Conservation (phyloP, 2,888 invertebrate species). For the Halocaridina rubra region DNA sequence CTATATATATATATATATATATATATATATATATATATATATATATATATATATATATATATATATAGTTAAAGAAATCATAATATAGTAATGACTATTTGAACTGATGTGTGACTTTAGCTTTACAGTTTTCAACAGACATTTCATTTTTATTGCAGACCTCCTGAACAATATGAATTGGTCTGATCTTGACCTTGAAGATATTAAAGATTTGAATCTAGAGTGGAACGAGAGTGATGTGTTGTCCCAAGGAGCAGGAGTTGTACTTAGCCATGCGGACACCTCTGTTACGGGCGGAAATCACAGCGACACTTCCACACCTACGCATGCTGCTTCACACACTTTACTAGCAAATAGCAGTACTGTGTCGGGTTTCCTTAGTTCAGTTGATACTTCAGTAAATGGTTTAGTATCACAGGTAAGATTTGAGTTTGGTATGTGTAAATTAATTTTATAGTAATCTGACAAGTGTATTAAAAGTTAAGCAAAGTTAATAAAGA, state of each 20-base stretch:
- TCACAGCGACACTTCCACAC: conserved; percentile 10
- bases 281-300: neutral
- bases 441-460: too few relatives aligned
- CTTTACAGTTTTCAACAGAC: too few relatives aligned
- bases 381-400: neutral
- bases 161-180: conserved; percentile 47
- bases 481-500: too few relatives aligned
- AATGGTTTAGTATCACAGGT: neutral
- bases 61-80: too few relatives aligned
- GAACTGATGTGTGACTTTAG: too few relatives aligned
- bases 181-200: conserved; percentile 51
- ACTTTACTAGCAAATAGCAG: neutral
- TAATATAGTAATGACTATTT: too few relatives aligned
- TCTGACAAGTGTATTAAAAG: too few relatives aligned
- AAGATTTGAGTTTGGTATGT: too few relatives aligned
- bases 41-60: too few relatives aligned
- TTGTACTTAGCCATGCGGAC: neutral
- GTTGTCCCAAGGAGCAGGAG: neutral
- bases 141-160: conserved; percentile 22
- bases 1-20: too few relatives aligned
- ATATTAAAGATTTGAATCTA: conserved; percentile 31
- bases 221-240: conserved; percentile 39
- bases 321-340: neutral
- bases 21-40: too few relatives aligned
- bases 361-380: neutral